phyloP scores from a whole-genome alignment of 2,888 invertebrate genomes.

The Polyommatus iphigenia region DNA sequence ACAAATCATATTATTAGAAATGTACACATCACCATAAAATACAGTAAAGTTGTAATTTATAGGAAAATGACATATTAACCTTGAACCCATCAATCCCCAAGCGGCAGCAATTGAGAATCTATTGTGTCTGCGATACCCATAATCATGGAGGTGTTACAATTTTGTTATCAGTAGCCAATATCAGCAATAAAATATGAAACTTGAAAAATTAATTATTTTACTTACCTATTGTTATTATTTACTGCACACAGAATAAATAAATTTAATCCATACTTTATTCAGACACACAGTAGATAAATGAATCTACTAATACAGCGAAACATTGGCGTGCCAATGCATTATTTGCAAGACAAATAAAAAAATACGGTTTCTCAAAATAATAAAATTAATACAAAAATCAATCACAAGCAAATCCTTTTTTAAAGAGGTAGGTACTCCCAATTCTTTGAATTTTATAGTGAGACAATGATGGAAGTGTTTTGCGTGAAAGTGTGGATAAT shows the following conservation, averaged over 20 bases:
- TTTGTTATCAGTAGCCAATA: not conserved
- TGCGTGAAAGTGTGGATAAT: slow-evolving; percentile 41
- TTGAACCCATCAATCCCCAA: no score
- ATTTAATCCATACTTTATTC: slow-evolving; percentile 14
- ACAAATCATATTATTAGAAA: no score
- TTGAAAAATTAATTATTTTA: not conserved
- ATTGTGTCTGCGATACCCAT: no score
- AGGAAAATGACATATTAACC: not conserved
- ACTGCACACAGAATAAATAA: slow-evolving; percentile 11
- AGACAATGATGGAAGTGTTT: slow-evolving; percentile 42
- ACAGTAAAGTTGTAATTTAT: not conserved
- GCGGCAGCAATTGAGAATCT: no score
- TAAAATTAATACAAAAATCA: not conserved
- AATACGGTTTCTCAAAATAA: slow-evolving; percentile 5
- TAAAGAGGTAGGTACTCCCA: slow-evolving; percentile 28
- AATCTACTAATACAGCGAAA: not conserved
- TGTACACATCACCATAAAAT: no score
- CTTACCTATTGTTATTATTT: slow-evolving; percentile 12
- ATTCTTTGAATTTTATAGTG: slow-evolving; percentile 37
- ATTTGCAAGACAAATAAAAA: not conserved
- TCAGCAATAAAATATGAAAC: not conserved
- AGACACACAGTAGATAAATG: not conserved
- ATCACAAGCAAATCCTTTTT: slow-evolving; percentile 32
- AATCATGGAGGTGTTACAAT: not conserved
- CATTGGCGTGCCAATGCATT: not conserved